phyloP scores from a whole-genome alignment of 2,888 invertebrate species.

The Gasteruption jaculator region DNA sequence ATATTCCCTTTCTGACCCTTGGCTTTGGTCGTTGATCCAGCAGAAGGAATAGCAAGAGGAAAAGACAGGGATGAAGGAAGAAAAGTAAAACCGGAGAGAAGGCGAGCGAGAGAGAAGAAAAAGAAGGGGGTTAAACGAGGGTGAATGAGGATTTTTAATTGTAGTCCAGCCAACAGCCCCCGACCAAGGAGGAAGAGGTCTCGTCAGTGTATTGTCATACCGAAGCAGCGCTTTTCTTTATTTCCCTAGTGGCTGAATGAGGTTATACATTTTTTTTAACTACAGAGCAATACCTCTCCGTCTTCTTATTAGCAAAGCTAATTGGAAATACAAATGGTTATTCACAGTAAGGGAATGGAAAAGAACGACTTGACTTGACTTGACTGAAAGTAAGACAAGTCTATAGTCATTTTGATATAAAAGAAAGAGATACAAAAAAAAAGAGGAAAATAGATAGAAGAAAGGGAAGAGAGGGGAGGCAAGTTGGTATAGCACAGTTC shows the following conservation, averaged over 20 bases:
- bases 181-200: no score
- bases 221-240: slow-evolving; percentile 49
- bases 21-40: slow-evolving; percentile 37
- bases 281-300: slow-evolving; percentile 46
- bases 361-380: slow-evolving; percentile 14
- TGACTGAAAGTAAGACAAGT: slow-evolving; percentile 9
- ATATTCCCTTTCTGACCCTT: no score
- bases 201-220: slow-evolving; percentile 44
- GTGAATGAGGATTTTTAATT: slow-evolving; percentile 47
- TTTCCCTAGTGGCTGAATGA: slow-evolving; percentile 52
- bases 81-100: slow-evolving; percentile 7
- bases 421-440: slow-evolving; percentile 12
- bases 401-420: no score
- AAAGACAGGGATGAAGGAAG: slow-evolving; percentile 6
- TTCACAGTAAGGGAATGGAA: slow-evolving; percentile 45
- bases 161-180: slow-evolving; percentile 42
- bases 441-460: slow-evolving; percentile 7
- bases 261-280: slow-evolving; percentile 51
- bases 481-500: no score
- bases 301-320: slow-evolving; percentile 53
- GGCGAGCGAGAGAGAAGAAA: slow-evolving; percentile 1
- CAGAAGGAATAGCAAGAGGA: slow-evolving; percentile 31
- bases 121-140: slow-evolving; percentile 37
- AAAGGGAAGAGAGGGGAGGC: slow-evolving; percentile 14
- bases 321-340: slow-evolving; percentile 53